Conservation (phyloP, 2,113 vertebrate genomes). For the Tonatia bakeri region DNA sequence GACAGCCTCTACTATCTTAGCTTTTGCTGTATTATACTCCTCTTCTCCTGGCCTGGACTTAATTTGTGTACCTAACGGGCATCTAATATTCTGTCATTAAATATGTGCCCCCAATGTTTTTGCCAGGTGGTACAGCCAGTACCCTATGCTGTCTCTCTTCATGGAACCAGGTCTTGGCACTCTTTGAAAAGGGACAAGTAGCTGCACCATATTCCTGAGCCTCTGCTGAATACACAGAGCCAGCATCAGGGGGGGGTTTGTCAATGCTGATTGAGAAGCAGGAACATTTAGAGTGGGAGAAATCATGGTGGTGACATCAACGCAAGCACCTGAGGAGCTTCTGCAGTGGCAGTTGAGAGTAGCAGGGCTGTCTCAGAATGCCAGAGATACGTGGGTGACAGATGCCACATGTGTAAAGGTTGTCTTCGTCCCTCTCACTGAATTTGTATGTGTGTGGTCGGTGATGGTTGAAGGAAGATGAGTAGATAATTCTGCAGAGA, state of each 20-base stretch:
- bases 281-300: background rate
- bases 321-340: accelerated
- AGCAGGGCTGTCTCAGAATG: background rate
- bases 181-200: background rate
- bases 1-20: background rate
- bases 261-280: background rate
- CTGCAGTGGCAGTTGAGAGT: background rate
- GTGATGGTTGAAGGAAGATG: slow-evolving; percentile 2
- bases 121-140: background rate
- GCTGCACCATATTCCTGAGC: background rate
- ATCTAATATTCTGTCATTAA: background rate
- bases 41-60: background rate
- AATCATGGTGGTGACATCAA: background rate
- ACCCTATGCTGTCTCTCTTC: background rate
- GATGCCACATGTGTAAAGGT: no score
- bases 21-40: background rate
- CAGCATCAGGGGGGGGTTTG: accelerated
- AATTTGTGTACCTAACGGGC: background rate
- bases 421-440: background rate
- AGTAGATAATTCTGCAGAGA: slow-evolving; percentile 40
- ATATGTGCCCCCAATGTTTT: background rate
- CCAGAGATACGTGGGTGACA: background rate
- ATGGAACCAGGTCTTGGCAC: background rate
- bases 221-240: background rate
- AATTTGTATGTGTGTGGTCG: background rate